A percentile compares a stretch with the other conserved stretches of the same genome.
These are phyloP conservation scores for Graptemys geographica DNA, from an alignment of 2,797 vertebrate genomes.

Conservation along the genomic window DNA sequence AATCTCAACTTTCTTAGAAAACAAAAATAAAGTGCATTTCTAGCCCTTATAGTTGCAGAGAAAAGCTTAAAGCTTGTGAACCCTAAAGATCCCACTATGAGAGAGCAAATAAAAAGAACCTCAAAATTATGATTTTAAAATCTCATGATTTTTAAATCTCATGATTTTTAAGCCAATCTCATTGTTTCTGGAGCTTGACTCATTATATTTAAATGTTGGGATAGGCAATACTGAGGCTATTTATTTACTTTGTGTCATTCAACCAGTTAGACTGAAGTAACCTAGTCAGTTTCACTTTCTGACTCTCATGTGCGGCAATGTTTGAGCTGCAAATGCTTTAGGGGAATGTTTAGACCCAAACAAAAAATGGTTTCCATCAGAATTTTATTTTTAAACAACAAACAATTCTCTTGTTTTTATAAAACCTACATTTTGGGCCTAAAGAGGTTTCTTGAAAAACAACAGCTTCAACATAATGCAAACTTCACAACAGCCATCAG, in stretches of 20 bases:
- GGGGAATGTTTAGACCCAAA: background rate
- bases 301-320: background rate
- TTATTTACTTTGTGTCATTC: background rate
- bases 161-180: background rate
- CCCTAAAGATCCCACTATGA: background rate
- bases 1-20: background rate
- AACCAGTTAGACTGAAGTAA: background rate
- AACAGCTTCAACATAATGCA: background rate
- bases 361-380: background rate
- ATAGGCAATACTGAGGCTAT: background rate
- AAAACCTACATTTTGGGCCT: background rate
- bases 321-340: background rate
- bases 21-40: background rate
- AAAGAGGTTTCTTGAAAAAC: fast-evolving
- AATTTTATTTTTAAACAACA: background rate
- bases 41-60: background rate
- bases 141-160: background rate
- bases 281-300: background rate
- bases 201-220: background rate
- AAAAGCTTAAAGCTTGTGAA: background rate
- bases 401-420: background rate
- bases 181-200: background rate
- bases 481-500: background rate
- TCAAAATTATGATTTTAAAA: too few relatives aligned
- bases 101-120: background rate